phyloP scores from a whole-genome alignment of 2,888 invertebrate genomes.

The Hydriomena furcata region DNA sequence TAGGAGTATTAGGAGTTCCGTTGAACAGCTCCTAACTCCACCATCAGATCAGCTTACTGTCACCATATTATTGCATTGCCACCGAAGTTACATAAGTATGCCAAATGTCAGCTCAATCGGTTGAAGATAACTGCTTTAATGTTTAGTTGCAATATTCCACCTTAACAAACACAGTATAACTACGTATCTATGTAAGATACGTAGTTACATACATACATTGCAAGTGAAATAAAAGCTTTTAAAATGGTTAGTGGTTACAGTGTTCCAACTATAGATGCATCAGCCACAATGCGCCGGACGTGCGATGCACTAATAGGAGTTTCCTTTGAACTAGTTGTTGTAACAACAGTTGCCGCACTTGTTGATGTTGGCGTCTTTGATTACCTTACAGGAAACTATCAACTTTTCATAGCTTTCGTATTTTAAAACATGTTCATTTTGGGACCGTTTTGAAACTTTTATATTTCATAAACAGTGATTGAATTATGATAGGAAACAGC shows the following conservation, averaged over 20 bases:
- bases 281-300: conserved; percentile 65
- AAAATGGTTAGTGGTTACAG: conserved; percentile 21
- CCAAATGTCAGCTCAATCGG: too few species aligned
- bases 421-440: conserved; percentile 14
- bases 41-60: too few species aligned
- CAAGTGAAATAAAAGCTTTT: not conserved
- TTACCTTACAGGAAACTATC: conserved; percentile 53
- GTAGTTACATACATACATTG: not conserved
- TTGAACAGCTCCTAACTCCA: too few species aligned
- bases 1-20: too few species aligned
- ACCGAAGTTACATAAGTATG: too few species aligned
- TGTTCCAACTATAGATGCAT: conserved; percentile 57
- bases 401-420: conserved; percentile 36
- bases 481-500: too few species aligned
- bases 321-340: conserved; percentile 73
- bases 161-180: too few species aligned
- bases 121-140: too few species aligned
- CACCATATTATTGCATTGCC: too few species aligned
- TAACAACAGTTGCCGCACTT: conserved; percentile 50
- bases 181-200: too few species aligned
- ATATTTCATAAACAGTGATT: conserved; percentile 7
- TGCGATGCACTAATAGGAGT: conserved; percentile 66
- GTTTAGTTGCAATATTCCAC: too few species aligned
- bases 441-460: conserved; percentile 2
- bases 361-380: conserved; percentile 51